Evolutionary conservation across 2,888 invertebrate genomes (phyloP), one percentile per base, ranked within the genome.

Genomic region (Calephelis perditalis): DNA sequence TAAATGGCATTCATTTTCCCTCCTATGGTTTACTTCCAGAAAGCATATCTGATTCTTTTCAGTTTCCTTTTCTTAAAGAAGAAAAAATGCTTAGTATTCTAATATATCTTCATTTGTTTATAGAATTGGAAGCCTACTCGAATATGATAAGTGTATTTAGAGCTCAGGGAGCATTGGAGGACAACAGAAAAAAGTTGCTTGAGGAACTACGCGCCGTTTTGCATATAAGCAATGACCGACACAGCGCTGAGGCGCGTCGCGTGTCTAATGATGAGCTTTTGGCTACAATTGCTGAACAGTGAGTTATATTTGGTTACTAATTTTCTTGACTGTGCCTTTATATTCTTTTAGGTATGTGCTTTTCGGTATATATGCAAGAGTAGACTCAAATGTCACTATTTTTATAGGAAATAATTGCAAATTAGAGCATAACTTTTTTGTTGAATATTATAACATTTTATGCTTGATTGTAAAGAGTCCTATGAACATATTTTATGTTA

Each of bases 121-220:
- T 82, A 97, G 97, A 98, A 92, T 89, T 98, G 81, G 97, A 97
- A 90, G 97, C 98, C 69, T 98, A 98, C 92, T 95, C 96, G 74
- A 94, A 95, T 83, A 93, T 98, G 82, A 94, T 98, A 64, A 96
- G 96, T 78, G 97, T 96, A 73, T 94, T 98, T 81, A 93, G 98
- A 86, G 98, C 98, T 73, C 98, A 98, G 91, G 98, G 98, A 70
- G 93, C 95, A 76, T 93, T 98, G 64, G 96, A 94, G 79, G 94
- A 94, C 75, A 95, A 95, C 76, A 97, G 97, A 92, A 94, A 94
- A 78, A 95, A 94, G 84, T 86, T 97, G 73, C 91, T 98, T 59
- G 95, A 95, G 80, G 96, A 97, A 78, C 92, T 97, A 71, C 95
- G 96, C 76, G 92, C 93, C 80, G 92, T 94, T 78, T 93, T 95